A percentile compares a stretch with the other conserved stretches of the same genome.
Conservation (phyloP, 2,888 invertebrate species). For the Aphodius sticticus region DNA sequence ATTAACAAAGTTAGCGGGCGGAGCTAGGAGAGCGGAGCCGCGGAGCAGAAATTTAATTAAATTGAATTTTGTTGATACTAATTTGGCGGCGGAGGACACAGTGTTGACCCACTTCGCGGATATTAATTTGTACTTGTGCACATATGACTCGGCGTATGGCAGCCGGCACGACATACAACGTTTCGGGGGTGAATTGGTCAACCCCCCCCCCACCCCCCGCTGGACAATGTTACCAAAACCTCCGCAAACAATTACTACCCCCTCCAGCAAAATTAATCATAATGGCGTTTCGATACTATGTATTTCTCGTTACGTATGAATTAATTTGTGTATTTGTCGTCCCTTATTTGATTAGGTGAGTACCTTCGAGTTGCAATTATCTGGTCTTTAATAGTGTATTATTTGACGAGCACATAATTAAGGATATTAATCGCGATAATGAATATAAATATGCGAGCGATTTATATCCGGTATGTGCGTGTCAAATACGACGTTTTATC, state of each 20-base stretch:
- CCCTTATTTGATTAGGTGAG: too few relatives aligned
- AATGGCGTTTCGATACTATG: background rate
- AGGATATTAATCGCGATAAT: too few relatives aligned
- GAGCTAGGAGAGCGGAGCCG: background rate
- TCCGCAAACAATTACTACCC: background rate
- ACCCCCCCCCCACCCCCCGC: background rate
- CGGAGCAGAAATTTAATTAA: background rate
- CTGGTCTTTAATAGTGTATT: too few relatives aligned
- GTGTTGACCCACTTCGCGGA: background rate
- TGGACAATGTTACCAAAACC: background rate
- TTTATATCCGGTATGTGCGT: too few relatives aligned
- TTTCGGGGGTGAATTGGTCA: background rate
- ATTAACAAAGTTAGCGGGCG: background rate
- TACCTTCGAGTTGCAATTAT: too few relatives aligned
- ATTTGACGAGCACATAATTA: too few relatives aligned
- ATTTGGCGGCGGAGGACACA: background rate
- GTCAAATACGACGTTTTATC: too few relatives aligned
- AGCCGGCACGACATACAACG: background rate
- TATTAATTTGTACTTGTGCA: conserved; percentile 4
- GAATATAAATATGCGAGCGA: too few relatives aligned
- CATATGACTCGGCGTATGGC: background rate
- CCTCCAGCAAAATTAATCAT: background rate
- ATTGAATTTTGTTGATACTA: background rate
- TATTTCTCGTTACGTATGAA: background rate
- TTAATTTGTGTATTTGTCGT: too few relatives aligned